phyloP scores from a whole-genome alignment of 2,113 vertebrate species.

The Tetraodon nigroviridis region DNA sequence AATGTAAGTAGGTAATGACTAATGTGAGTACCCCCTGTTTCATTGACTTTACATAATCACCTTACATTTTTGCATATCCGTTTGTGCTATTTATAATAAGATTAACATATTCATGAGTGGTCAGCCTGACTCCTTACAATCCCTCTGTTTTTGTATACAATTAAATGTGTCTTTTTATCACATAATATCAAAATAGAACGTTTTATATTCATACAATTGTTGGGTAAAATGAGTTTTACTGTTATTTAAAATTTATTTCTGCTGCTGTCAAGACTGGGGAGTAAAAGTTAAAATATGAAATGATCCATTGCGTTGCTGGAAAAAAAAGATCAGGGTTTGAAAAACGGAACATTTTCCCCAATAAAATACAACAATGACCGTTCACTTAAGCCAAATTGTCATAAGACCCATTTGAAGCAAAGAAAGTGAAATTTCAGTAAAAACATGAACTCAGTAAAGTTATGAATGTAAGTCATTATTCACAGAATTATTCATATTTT shows the following conservation, averaged over 20 bases:
- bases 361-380: neutral
- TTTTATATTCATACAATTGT: no score
- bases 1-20: neutral
- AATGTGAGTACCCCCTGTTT: slow-evolving; percentile 21
- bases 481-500: neutral
- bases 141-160: no score
- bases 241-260: neutral
- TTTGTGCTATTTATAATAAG: slow-evolving; percentile 47
- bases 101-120: slow-evolving; percentile 58
- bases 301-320: neutral
- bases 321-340: neutral
- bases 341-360: neutral
- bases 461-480: neutral
- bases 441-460: neutral
- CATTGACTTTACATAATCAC: slow-evolving; percentile 40
- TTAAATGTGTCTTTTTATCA: no score
- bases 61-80: slow-evolving; percentile 34
- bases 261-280: neutral
- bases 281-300: neutral
- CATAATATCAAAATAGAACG: no score
- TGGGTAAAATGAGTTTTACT: neutral
- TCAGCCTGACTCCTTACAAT: neutral
- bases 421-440: neutral
- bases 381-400: neutral
- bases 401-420: neutral